Base-by-base conservation (phyloP, 2,113 vertebrate species). In the Aramus guarauna region DNA sequence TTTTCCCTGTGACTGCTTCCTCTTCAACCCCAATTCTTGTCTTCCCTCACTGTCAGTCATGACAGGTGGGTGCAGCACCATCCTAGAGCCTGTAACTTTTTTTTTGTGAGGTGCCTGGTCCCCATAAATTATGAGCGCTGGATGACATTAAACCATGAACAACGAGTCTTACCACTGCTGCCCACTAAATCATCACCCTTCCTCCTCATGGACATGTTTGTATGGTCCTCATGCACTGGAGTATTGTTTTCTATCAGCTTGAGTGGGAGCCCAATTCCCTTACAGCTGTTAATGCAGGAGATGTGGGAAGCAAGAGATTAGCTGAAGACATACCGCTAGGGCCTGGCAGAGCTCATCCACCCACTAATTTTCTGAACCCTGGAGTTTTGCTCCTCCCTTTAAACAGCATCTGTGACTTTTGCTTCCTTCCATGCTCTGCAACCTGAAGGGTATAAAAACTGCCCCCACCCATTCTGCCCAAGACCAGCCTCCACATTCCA, bases 241-340 rank as follows among this genome's bases (percentile, higher is more conserved):
- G 41, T 24, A 74, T 32, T 87, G 72, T 71, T 90, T 85, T 58
- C 90, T 6, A 3, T 43, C 67, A 71, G 63, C 47, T 29, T 66
- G 55, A 90, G 85, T 71, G 68, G 82, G 92, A 93, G 90, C 75
- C 71, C 69, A 21, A 5, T 63, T 95, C 74, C 53, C 67, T 63
- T 60, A 53, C 74, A 94, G 71, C 85, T 95, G 78, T 90, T 88
- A 41, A 30, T 5, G 59, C 60, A 80, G 92, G 80, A 87, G 85
- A 90, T 19, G 79, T 94, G 64, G 94, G 94, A 95, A 92, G 92
- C 0, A 1, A 58, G 75, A 64, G 55, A 81, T 91, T 8, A 79
- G 74, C 66, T 85, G 24, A 78, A 95, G 69, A 86, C 50, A 43
- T 71, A 85, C 59, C 60, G 20, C 59, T 37, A 47, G 36, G 59